Base-by-base conservation (phyloP, 1,140 invertebrate genomes). In the Plectrocnemia conspersa region DNA sequence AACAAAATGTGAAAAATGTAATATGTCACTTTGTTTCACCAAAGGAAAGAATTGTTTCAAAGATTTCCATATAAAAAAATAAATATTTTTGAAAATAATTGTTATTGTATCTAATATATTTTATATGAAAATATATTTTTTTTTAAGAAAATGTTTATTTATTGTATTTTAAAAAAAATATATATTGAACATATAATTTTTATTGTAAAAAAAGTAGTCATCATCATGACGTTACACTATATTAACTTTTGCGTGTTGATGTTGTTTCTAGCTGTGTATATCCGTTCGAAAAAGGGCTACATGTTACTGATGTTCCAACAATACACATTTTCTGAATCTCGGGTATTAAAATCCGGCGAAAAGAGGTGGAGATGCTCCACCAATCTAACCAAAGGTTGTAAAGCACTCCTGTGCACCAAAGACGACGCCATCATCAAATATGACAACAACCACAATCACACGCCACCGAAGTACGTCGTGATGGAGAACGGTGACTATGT, bases 321-420 rank as follows among this genome's bases (percentile, higher is more conserved):
- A 10, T 47, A 47, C n/a, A 27, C 42, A 9, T 45, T 45, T 19
- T 33, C 45, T 21, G 9, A 33, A 5, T 47, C 45, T 3, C 22
- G 27, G 1, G 29, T 35, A 2, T 35, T 24, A 9, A 47, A 32
- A 35, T 23, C 23, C 18, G 32, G 32, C 3, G 27, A 32, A 10
- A 47, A 47, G 10, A 46, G 44, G 29, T 54, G 52, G 52, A 22
- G 22, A 1, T 54, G 52, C 16, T 41, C 25, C 19, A 46, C 25
- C 18, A 29, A 41, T 38, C 23, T 19, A 4, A 25, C 15, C 3
- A 46, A 44, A 7, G 41, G 41, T 11, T 54, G 63, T 42, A 58
- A 33, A 5, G 63, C 58, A 10, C 19, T 52, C 3, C 35, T 56
- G 2, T 22, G 49, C 21, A 64, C 63, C 7, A 29, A 56, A 2